Percentiles rank a stretch among this genome's conserved stretches.
Evolutionary conservation across 2,888 invertebrate genomes (phyloP).

Genomic region (Nudaria mundana): DNA sequence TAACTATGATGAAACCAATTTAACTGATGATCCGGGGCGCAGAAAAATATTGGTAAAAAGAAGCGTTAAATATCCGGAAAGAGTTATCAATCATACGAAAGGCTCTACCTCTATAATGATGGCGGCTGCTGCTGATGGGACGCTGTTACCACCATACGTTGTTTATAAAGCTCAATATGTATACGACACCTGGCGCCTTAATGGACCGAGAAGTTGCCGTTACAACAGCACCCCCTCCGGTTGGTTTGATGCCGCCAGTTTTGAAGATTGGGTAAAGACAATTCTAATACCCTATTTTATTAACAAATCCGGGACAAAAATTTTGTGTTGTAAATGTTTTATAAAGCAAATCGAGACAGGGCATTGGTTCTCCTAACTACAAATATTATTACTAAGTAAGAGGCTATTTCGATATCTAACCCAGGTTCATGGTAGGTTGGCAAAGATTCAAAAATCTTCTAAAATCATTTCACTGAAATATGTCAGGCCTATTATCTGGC

Average conservation of each 20-base stretch:
- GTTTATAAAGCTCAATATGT: conserved; percentile 45
- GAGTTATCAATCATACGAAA: conserved; percentile 33
- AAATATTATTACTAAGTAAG: too few relatives aligned
- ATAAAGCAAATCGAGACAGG: too few relatives aligned
- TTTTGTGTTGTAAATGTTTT: too few relatives aligned
- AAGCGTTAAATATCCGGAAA: conserved; percentile 18
- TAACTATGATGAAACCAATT: conserved; percentile 3
- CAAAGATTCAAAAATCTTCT: too few relatives aligned
- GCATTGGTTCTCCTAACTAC: too few relatives aligned
- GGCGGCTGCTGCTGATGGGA: conserved; percentile 42
- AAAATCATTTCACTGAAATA: too few relatives aligned
- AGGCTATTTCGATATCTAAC: too few relatives aligned
- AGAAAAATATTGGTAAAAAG: conserved; percentile 13
- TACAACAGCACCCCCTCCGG: conserved; percentile 46
- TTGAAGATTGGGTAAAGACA: background rate
- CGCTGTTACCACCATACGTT: conserved; percentile 45
- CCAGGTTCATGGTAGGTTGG: too few relatives aligned
- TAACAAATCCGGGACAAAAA: background rate
- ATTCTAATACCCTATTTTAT: background rate
- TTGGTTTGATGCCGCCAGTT: background rate
- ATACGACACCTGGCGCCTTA: conserved; percentile 37
- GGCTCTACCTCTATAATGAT: conserved; percentile 45
- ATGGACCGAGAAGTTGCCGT: conserved; percentile 42
- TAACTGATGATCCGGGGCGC: conserved; percentile 17
- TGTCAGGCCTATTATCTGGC: too few relatives aligned